Percentiles rank a stretch among this genome's conserved stretches.
Evolutionary conservation across 1,140 invertebrate genomes (phyloP).

Genomic region (Ceratosolen solmsi): DNA sequence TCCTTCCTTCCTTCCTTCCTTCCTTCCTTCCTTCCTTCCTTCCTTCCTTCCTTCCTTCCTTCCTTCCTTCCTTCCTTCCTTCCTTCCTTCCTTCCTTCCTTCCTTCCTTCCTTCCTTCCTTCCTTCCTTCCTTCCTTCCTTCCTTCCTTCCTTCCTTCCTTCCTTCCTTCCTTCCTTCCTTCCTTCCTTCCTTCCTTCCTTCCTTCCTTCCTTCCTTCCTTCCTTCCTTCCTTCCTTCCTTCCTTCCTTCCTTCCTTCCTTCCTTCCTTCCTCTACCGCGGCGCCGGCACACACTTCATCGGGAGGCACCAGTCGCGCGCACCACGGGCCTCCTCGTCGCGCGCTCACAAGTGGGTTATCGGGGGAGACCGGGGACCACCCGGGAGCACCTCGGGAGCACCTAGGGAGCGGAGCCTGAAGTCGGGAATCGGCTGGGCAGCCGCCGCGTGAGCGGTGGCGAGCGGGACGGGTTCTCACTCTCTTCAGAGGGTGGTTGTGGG

Average conservation of each 20-base stretch:
- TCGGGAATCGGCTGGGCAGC: too few relatives aligned
- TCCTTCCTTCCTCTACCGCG: background rate
- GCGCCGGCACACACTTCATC: constrained; percentile 25
- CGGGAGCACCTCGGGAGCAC: too few relatives aligned
- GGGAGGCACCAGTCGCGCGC: background rate
- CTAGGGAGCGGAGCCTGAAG: too few relatives aligned
- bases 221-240: background rate
- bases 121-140: background rate
- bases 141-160: background rate
- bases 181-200: background rate
- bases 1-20: background rate
- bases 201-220: background rate
- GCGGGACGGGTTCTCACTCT: too few relatives aligned
- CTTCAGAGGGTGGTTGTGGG: background rate
- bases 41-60: background rate
- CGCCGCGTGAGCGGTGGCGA: too few relatives aligned
- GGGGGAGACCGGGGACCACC: background rate
- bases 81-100: background rate
- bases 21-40: background rate
- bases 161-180: background rate
- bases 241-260: background rate
- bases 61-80: background rate
- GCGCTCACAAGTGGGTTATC: background rate
- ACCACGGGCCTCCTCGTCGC: background rate
- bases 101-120: background rate